A percentile compares a stretch with the other conserved stretches of the same genome.
Evolutionary conservation across 2,888 invertebrate genomes (phyloP).

Genomic region (Leptothorax acervorum): DNA sequence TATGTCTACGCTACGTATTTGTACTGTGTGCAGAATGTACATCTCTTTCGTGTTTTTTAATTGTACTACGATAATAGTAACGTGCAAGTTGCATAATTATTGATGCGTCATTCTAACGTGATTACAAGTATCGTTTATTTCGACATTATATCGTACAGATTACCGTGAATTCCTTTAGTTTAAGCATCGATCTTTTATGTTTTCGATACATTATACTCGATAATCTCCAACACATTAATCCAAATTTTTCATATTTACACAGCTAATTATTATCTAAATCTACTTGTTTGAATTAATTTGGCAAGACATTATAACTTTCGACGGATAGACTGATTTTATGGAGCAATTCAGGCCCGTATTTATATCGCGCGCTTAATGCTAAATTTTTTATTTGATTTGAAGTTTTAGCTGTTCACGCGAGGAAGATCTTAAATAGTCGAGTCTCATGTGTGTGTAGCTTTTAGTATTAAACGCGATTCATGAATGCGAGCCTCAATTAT

Average conservation of each 20-base stretch:
- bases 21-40: conserved; percentile 68
- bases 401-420: background rate
- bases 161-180: conserved; percentile 16
- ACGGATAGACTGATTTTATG: background rate
- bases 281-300: background rate
- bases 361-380: background rate
- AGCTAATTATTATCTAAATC: background rate
- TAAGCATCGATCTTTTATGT: background rate
- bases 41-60: conserved; percentile 71
- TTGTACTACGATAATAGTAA: conserved; percentile 68
- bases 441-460: background rate
- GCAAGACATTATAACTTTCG: background rate
- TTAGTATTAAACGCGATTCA: conserved; percentile 15
- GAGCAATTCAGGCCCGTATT: background rate
- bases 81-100: conserved; percentile 63
- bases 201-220: background rate
- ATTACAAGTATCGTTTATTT: conserved; percentile 9
- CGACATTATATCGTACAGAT: conserved; percentile 16
- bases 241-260: background rate
- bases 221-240: conserved; percentile 10
- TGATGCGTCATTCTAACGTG: conserved; percentile 49
- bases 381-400: background rate
- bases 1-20: conserved; percentile 66
- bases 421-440: conserved; percentile 7
- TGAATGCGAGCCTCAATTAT: conserved; percentile 15